Evolutionary conservation across 2,113 vertebrate species (phyloP), one percentile per base, ranked within the genome.

Genomic region (Gobiocypris rarus): DNA sequence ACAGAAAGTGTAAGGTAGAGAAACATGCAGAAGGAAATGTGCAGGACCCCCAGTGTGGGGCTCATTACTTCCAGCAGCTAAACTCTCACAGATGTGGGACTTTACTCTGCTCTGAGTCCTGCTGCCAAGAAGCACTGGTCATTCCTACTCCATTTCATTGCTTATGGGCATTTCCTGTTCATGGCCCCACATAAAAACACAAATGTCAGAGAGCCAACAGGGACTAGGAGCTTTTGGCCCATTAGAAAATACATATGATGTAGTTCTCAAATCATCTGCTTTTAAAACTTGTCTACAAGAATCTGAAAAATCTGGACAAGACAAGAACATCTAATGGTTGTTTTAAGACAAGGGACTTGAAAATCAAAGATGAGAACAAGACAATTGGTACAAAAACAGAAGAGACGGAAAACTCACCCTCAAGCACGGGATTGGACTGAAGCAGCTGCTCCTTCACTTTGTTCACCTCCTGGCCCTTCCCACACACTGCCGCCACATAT

Each of bases 371-470:
- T 48, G 22, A 77, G 48, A 67, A 75, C 2, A 31, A 65, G 28
- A 38, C 9, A 38, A 70, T n/a, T n/a, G 67, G 34, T 41, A 17
- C n/a, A 78, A 26, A 73, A 24, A 52, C 9, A 75, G 6, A 13
- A 70, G 14, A 70, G 26, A 17, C 3, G 28, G 11, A 65, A 56
- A 17, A 90, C 96, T 94, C 95, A 99, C 98, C 98, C 95, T 99
- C 98, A 84, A 99, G 95, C 86, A 99, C 98, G 1, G 98, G 98
- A 91, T 99, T 99, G 74, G 98, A 99, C 93, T 99, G 98, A 84
- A 99, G 88, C 91, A 99, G 96, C 89, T 99, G 98, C 88, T 99
- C 98, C 92, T 99, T 99, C 38, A 99, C 98, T 94, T 98, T 97
- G 87, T 99, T 99, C 83, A 99, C 98, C 92, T 99, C 98, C 67